Evolutionary conservation across 2,113 vertebrate species (phyloP), one percentile per base, ranked within the genome.

Genomic region (Labeo catla): DNA sequence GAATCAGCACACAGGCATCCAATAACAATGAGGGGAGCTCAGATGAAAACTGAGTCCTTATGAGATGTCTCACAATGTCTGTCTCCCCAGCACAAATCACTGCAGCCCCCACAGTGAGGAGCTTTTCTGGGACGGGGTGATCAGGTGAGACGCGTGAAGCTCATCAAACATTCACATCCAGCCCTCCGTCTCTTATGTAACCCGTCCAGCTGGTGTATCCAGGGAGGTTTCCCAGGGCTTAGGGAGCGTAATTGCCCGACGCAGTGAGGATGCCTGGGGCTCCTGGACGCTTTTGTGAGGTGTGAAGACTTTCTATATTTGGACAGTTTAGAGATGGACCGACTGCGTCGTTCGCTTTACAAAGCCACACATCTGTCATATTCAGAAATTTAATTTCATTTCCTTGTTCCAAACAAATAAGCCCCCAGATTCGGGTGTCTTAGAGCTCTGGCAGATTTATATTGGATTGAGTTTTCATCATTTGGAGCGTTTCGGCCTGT

Each of bases 121-220:
- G n/a, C 57, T 59, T 21, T 36, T 19, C n/a, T 72, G 74, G 84
- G 57, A 84, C 57, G 4, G 54, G 50, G 50, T 15, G 50, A 52
- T 50, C 49, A 50, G 49, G 49, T 50, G 49, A 50, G 12, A 54
- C 13, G 6, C 6, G 52, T 36, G 39, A 36, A 78, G 45, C 59
- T 76, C 59, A 34, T 65, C 23, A 61, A 54, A 84, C 57, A 80
- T 65, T 9, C 61, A 79, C 28, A 84, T 63, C 36, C 65, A 86
- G 45, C 52, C 19, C 54, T 82, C 15, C 9, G 47, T 72, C 9
- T 54, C 72, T 90, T 90, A 90, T 77, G 66, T 88, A 90, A 88
- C 83, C 6, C 73, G 34, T 83, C 87, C 79, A 90, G 89, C 87
- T 90, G 84, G 78, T 84, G 70, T 83, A 57, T 87, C 77, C 85